These are phyloP conservation scores for Muntiacus muntjak DNA, from an alignment of 2,113 vertebrate genomes.

Conservation along the genomic window DNA sequence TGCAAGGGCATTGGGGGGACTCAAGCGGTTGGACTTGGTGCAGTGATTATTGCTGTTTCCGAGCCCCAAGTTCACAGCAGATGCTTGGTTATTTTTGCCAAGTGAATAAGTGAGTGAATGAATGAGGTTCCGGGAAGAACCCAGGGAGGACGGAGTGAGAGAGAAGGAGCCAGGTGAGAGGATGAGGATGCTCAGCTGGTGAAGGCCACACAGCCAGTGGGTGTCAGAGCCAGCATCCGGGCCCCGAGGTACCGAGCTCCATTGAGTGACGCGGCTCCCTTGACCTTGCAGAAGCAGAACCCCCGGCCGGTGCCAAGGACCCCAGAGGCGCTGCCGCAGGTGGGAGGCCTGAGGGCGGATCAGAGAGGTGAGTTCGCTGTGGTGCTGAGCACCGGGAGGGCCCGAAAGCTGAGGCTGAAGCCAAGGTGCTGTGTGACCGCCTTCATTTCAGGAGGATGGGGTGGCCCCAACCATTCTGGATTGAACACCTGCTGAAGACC, in stretches of 20 bases:
- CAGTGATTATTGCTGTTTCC: not conserved
- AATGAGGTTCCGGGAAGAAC: not conserved
- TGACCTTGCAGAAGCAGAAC: slow-evolving; percentile 41
- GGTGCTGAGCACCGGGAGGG: not conserved
- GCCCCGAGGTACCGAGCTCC: fast-evolving
- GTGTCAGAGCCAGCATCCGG: fast-evolving
- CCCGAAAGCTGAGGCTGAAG: fast-evolving
- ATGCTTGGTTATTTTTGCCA: not conserved
- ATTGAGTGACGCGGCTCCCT: not conserved
- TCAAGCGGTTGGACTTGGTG: fast-evolving
- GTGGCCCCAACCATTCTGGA: fast-evolving
- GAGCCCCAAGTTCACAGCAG: not conserved
- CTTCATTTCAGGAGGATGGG: not conserved
- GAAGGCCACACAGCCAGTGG: fast-evolving
- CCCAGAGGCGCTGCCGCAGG: not conserved
- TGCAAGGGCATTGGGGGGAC: not conserved
- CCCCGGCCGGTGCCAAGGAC: fast-evolving
- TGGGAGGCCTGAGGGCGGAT: not conserved
- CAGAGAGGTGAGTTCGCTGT: not conserved
- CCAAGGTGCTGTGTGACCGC: too few relatives aligned
- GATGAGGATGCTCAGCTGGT: fast-evolving
- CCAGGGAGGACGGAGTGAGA: not conserved
- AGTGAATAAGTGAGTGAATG: not conserved
- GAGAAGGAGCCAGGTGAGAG: not conserved
- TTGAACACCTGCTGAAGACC: not conserved